Percentiles rank a stretch among this genome's conserved stretches.
phyloP scores from a whole-genome alignment of 2,113 vertebrate genomes.

The Ammodytes marinus region DNA sequence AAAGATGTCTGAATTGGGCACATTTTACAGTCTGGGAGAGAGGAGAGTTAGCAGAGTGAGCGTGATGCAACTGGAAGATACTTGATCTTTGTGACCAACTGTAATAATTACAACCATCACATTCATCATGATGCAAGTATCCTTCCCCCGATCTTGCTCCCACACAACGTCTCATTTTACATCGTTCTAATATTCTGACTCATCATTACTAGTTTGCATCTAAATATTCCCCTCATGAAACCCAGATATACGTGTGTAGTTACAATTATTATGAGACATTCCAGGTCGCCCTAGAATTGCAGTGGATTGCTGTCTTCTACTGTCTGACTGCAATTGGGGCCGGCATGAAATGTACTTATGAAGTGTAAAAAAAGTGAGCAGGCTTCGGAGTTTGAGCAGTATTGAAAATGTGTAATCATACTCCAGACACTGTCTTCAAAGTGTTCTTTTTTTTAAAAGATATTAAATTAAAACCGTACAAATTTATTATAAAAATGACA shows the following conservation, averaged over 20 bases:
- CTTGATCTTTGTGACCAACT: conserved; percentile 98
- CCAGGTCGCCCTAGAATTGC: conserved; percentile 65
- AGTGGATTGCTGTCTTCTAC: conserved; percentile 49
- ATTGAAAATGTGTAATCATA: conserved; percentile 56
- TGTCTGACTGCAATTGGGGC: conserved; percentile 50
- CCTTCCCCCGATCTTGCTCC: conserved; percentile 74
- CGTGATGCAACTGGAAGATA: conserved; percentile 91
- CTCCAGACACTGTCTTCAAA: conserved; percentile 54
- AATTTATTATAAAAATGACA: conserved; percentile 32
- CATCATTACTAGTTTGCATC: conserved; percentile 86
- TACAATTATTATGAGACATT: conserved; percentile 67
- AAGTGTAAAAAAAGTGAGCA: conserved; percentile 52
- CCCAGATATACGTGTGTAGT: conserved; percentile 68
- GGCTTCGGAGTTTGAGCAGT: conserved; percentile 60
- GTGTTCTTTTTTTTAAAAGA: conserved; percentile 37
- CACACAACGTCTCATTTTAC: conserved; percentile 55
- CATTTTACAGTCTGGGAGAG: conserved; percentile 82
- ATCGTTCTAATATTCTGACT: conserved; percentile 75
- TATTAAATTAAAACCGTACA: conserved; percentile 34
- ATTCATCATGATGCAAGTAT: conserved; percentile 75
- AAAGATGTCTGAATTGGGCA: conserved; percentile 91
- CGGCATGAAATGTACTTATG: conserved; percentile 65
- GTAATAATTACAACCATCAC: conserved; percentile 87
- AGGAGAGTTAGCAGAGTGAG: conserved; percentile 72
- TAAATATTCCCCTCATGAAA: conserved; percentile 80